Evolutionary conservation across 2,797 vertebrate genomes (phyloP).

Genomic region (Lophius americanus): DNA sequence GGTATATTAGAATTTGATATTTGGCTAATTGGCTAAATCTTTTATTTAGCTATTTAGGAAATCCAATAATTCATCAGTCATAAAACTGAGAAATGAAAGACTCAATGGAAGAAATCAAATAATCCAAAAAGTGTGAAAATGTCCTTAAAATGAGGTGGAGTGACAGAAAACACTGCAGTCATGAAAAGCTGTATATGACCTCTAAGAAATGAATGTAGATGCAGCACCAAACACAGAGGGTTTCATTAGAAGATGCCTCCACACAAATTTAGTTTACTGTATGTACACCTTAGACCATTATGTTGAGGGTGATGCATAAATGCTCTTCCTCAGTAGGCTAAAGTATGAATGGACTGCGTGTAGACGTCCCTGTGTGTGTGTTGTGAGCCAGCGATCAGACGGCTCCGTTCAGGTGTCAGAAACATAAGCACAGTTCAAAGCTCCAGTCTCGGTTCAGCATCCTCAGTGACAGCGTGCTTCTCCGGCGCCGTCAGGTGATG

Average conservation of each 20-base stretch:
- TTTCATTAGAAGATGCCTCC: slow-evolving; percentile 52
- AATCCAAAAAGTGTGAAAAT: neutral
- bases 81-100: slow-evolving; percentile 1
- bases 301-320: slow-evolving; percentile 46
- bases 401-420: slow-evolving; percentile 34
- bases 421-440: slow-evolving; percentile 42
- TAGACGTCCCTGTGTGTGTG: slow-evolving; percentile 59
- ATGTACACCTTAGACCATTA: slow-evolving; percentile 55
- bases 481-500: slow-evolving; percentile 5
- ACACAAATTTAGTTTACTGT: slow-evolving; percentile 62
- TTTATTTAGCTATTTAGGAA: no score
- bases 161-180: slow-evolving; percentile 3
- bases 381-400: slow-evolving; percentile 28
- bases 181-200: neutral
- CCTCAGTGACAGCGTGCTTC: slow-evolving; percentile 24
- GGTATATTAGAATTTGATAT: neutral
- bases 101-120: neutral
- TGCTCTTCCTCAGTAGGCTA: slow-evolving; percentile 32
- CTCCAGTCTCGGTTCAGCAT: slow-evolving; percentile 43
- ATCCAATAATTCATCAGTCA: neutral
- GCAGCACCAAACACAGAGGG: slow-evolving; percentile 32
- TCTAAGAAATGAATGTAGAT: slow-evolving; percentile 18
- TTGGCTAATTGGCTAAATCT: no score
- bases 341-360: slow-evolving; percentile 55
- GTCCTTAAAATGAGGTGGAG: neutral